A percentile compares a stretch with the other conserved stretches of the same genome.
Evolutionary conservation across 2,797 vertebrate genomes (phyloP).

Genomic region (Phoeniculus purpureus): DNA sequence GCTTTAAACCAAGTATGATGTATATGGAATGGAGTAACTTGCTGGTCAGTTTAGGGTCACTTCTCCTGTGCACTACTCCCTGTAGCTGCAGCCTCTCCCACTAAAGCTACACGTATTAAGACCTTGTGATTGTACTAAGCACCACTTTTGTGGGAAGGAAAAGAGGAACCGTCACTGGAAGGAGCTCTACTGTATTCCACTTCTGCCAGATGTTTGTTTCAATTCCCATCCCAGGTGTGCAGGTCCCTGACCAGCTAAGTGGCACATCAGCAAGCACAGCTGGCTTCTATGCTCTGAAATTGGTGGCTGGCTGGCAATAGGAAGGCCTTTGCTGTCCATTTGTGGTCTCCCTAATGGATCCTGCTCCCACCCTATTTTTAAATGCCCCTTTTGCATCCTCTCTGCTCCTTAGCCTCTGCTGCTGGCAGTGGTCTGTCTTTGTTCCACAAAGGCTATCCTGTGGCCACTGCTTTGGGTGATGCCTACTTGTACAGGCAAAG

Average conservation of each 20-base stretch:
- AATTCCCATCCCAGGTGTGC: fast-evolving
- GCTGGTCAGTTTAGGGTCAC: too few species aligned
- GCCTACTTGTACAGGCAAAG: fast-evolving
- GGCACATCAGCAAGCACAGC: background rate
- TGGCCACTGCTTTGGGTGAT: fast-evolving
- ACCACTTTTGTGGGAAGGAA: background rate
- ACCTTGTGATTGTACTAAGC: background rate
- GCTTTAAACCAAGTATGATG: too few species aligned
- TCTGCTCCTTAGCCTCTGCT: background rate
- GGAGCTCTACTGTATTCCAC: fast-evolving
- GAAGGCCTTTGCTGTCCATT: background rate
- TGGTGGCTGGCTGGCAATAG: background rate
- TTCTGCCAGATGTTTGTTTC: background rate
- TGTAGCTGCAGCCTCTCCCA: too few species aligned
- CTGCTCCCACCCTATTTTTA: background rate
- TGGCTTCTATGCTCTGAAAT: background rate
- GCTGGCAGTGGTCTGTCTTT: background rate
- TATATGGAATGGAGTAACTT: too few species aligned
- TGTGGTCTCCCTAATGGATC: background rate
- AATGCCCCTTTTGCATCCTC: fast-evolving
- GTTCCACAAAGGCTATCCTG: background rate
- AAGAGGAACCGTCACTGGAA: fast-evolving
- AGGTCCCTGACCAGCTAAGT: background rate
- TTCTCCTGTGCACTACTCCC: too few species aligned
- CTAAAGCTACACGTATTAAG: background rate